A percentile compares a stretch with the other conserved stretches of the same genome.
Evolutionary conservation across 2,888 invertebrate species (phyloP).

Genomic region (Gryllus longicercus): DNA sequence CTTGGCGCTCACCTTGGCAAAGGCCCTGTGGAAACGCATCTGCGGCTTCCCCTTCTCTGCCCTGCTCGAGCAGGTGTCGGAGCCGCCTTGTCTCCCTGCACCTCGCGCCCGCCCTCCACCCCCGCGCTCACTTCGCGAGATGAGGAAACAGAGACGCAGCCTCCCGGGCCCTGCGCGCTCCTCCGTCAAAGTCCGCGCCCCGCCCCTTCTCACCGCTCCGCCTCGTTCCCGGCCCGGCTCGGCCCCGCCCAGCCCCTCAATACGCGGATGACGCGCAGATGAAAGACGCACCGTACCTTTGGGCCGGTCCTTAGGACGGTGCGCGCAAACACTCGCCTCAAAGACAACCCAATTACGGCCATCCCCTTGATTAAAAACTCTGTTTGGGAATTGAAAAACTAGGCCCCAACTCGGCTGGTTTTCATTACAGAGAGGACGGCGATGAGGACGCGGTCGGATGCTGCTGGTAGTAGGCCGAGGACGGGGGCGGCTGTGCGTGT

Average conservation of each 20-base stretch:
- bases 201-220: background rate
- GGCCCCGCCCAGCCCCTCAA: background rate
- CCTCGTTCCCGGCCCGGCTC: background rate
- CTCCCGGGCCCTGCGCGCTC: background rate
- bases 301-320: background rate
- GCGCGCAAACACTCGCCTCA: background rate
- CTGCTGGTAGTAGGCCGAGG: background rate
- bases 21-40: too few species aligned
- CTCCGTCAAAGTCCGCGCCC: background rate
- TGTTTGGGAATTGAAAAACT: constrained; percentile 17
- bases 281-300: constrained; percentile 17
- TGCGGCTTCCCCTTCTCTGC: too few species aligned
- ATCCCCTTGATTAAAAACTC: constrained; percentile 7
- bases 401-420: constrained; percentile 17
- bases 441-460: background rate
- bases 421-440: constrained; percentile 17
- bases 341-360: constrained; percentile 17
- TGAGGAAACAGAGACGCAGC: too few species aligned
- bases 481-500: too few species aligned
- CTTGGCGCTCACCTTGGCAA: too few species aligned
- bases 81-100: too few species aligned
- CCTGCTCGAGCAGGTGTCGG: too few species aligned
- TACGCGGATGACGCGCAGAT: constrained; percentile 9
- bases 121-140: too few species aligned
- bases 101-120: too few species aligned